Evolutionary conservation across 2,797 vertebrate genomes (phyloP).

Genomic region (Ctenosaura bakeri): DNA sequence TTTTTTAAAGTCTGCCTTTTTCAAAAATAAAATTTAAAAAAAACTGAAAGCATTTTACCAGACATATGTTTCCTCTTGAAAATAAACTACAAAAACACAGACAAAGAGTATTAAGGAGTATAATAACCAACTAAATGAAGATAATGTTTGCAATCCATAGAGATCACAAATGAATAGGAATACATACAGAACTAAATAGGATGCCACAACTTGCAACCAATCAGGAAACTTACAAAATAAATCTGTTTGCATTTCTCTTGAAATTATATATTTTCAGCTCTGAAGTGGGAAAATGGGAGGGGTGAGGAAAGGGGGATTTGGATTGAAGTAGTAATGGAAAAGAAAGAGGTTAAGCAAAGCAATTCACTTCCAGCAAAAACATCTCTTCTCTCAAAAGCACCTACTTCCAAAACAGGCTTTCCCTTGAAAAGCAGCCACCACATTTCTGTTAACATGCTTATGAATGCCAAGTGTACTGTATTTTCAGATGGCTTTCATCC

Average conservation of each 20-base stretch:
- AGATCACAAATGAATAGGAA: too few relatives aligned
- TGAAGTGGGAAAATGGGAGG: not conserved
- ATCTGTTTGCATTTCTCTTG: not conserved
- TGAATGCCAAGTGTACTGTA: not conserved
- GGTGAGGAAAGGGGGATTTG: too few relatives aligned
- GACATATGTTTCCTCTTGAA: not conserved
- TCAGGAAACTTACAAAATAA: too few relatives aligned
- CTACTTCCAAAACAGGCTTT: not conserved
- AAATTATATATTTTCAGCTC: not conserved
- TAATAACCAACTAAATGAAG: too few relatives aligned
- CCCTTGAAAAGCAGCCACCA: not conserved
- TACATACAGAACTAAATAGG: too few relatives aligned
- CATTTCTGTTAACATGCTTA: not conserved
- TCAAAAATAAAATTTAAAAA: not conserved
- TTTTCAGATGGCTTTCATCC: not conserved
- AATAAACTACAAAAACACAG: not conserved
- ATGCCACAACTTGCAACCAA: too few relatives aligned
- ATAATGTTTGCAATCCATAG: too few relatives aligned
- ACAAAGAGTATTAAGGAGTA: too few relatives aligned
- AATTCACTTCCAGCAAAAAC: not conserved
- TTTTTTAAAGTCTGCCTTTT: slow-evolving; percentile 1
- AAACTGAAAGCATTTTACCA: not conserved
- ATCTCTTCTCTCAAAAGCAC: too few relatives aligned
- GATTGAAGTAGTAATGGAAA: not conserved
- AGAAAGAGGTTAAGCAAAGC: not conserved